Conservation (phyloP, 37 sponge, comb jelly and placozoan genomes). For the Eunapius fragilis region DNA sequence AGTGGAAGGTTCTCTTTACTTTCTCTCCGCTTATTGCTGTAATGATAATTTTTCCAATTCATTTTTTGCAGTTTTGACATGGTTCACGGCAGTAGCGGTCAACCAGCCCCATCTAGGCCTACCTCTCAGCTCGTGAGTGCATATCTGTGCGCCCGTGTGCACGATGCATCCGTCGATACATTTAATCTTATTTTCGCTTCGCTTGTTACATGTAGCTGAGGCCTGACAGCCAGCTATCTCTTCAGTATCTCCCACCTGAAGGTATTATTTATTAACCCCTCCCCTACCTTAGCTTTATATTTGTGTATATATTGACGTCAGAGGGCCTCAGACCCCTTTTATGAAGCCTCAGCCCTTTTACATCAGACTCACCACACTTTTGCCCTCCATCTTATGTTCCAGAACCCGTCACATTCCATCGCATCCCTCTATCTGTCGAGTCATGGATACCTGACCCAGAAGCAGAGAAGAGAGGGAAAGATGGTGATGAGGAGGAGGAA, state of each 20-base stretch:
- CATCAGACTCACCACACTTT: neutral
- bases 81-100: neutral
- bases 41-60: neutral
- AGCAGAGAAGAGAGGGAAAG: neutral
- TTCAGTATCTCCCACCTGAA: constrained; percentile 57
- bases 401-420: neutral
- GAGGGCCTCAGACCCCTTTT: neutral
- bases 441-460: neutral
- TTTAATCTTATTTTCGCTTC: neutral
- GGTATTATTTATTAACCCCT: neutral
- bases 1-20: neutral
- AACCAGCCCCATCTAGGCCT: neutral
- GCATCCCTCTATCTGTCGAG: neutral
- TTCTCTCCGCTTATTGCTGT: neutral
- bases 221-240: constrained; percentile 30
- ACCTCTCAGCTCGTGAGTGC: neutral
- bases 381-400: neutral
- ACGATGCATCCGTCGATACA: neutral
- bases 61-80: neutral
- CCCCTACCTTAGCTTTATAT: neutral
- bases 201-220: neutral
- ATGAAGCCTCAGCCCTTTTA: neutral
- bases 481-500: neutral
- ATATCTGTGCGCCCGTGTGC: neutral
- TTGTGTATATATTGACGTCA: too few relatives aligned